Evolutionary conservation across 1,140 invertebrate genomes (phyloP).

Genomic region (Nebria ingens): DNA sequence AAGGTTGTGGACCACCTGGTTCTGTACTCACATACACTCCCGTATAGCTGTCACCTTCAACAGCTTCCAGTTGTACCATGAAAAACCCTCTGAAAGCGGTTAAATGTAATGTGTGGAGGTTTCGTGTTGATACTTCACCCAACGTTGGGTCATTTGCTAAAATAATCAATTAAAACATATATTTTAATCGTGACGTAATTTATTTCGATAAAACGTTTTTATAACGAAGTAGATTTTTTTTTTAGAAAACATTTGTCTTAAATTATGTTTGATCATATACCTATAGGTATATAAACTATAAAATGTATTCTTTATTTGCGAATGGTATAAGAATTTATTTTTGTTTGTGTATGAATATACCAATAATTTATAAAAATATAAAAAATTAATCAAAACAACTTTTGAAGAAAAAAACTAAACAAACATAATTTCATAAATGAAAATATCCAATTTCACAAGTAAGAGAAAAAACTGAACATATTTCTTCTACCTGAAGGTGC

Average conservation of each 20-base stretch:
- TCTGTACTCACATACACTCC: constrained; percentile 33
- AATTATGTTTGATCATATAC: not conserved
- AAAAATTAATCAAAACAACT: too few species aligned
- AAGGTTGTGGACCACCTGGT: constrained; percentile 25
- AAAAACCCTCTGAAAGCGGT: constrained; percentile 20
- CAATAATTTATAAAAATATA: too few species aligned
- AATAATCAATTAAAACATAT: not conserved
- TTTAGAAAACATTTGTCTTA: not conserved
- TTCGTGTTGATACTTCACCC: not conserved
- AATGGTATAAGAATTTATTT: too few species aligned
- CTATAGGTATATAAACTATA: too few species aligned
- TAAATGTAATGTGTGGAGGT: constrained; percentile 12
- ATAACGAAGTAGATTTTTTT: not conserved
- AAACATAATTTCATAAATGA: not conserved
- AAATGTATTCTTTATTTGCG: too few species aligned
- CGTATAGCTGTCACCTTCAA: constrained; percentile 27
- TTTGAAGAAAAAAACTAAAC: too few species aligned
- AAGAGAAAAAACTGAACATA: not conserved
- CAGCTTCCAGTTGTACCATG: constrained; percentile 22
- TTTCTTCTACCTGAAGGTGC: too few species aligned
- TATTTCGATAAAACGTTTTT: not conserved
- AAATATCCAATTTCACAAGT: not conserved
- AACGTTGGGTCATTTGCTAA: not conserved
- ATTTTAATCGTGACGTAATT: not conserved
- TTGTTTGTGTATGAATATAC: too few species aligned